phyloP scores from a whole-genome alignment of 2,113 vertebrate species.

The Chrysemys picta region DNA sequence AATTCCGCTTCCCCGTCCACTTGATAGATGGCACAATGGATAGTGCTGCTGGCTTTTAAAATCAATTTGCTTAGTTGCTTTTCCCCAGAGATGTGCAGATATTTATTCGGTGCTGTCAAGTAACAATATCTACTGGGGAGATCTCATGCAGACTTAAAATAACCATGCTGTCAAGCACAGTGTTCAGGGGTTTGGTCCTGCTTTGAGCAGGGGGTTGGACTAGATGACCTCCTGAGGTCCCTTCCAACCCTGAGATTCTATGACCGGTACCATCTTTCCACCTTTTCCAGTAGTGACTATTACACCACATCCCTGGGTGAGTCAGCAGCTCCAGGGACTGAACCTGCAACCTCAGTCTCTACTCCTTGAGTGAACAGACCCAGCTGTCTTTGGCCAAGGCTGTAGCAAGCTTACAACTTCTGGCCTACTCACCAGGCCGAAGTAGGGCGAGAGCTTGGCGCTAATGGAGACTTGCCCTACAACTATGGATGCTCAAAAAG shows the following conservation, averaged over 20 bases:
- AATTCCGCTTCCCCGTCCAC: constrained; percentile 44
- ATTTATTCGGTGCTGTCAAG: constrained; percentile 54
- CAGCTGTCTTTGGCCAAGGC: constrained; percentile 18
- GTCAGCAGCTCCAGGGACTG: background rate
- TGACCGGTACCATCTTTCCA: background rate
- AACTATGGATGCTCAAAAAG: background rate
- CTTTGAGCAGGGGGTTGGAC: no score
- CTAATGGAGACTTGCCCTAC: background rate
- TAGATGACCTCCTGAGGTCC: no score
- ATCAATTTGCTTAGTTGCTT: constrained; percentile 46
- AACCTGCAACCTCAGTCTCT: background rate
- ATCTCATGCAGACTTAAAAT: background rate
- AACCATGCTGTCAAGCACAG: background rate
- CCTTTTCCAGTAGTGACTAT: background rate
- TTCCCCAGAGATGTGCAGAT: constrained; percentile 16
- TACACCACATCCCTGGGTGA: background rate
- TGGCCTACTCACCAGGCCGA: background rate
- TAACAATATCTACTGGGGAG: constrained; percentile 2
- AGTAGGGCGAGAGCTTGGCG: background rate
- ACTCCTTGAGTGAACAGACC: background rate
- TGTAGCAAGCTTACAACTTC: background rate
- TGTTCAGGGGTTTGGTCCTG: background rate
- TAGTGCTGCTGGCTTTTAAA: constrained; percentile 65
- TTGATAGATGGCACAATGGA: constrained; percentile 57
- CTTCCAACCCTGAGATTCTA: no score